Evolutionary conservation across 2,888 invertebrate genomes (phyloP).

Genomic region (Machimus atricapillus): DNA sequence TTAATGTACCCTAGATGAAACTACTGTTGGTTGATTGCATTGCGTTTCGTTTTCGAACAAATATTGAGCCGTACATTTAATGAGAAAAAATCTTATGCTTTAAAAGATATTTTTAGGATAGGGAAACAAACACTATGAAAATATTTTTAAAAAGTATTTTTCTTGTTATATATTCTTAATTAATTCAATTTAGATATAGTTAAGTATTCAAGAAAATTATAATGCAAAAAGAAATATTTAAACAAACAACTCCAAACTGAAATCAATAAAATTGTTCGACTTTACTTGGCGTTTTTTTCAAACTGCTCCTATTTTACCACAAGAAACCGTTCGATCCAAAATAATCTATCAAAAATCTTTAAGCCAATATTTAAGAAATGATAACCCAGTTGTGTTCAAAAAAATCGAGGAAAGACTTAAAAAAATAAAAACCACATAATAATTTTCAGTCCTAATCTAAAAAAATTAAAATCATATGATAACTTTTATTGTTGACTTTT

Average conservation of each 20-base stretch:
- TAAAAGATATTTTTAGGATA: slow-evolving; percentile 23
- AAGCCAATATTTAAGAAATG: too few relatives aligned
- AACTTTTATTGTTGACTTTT: too few relatives aligned
- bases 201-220: slow-evolving; percentile 33
- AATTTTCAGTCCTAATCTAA: too few relatives aligned
- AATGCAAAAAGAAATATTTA: slow-evolving; percentile 37
- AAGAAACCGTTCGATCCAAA: not conserved
- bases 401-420: too few relatives aligned
- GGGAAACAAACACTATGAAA: slow-evolving; percentile 33
- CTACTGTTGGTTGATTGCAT: not conserved
- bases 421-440: too few relatives aligned
- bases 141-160: slow-evolving; percentile 29
- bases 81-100: slow-evolving; percentile 29
- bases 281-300: not conserved
- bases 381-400: too few relatives aligned
- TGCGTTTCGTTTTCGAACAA: slow-evolving; percentile 4
- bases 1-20: not conserved
- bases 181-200: slow-evolving; percentile 33
- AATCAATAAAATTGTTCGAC: slow-evolving; percentile 39
- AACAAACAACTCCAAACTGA: slow-evolving; percentile 36
- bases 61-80: slow-evolving; percentile 14
- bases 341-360: not conserved
- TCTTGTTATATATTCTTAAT: slow-evolving; percentile 39
- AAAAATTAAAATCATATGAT: too few relatives aligned
- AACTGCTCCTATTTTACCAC: not conserved